Percentiles rank a stretch among this genome's conserved stretches.
phyloP scores from a whole-genome alignment of 2,113 vertebrate genomes.

The Saccopteryx bilineata region DNA sequence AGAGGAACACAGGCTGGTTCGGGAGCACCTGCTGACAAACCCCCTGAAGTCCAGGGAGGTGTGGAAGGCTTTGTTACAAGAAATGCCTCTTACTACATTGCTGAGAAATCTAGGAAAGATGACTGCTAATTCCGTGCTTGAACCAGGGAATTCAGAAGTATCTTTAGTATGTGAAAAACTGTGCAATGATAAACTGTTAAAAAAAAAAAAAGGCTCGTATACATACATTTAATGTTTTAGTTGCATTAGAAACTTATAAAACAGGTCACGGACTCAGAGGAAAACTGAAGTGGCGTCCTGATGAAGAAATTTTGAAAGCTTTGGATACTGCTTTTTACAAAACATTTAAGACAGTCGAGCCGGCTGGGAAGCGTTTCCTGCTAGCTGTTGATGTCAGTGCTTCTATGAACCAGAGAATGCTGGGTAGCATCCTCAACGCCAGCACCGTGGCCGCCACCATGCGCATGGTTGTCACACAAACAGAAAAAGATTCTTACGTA shows the following conservation, averaged over 20 bases:
- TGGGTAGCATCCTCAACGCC: slow-evolving; percentile 92
- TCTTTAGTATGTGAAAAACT: slow-evolving; percentile 94
- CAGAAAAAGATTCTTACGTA: slow-evolving; percentile 91
- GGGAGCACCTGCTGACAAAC: slow-evolving; percentile 94
- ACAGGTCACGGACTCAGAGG: slow-evolving; percentile 93
- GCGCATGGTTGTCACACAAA: slow-evolving; percentile 93
- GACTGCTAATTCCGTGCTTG: slow-evolving; percentile 92
- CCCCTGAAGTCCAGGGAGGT: slow-evolving; percentile 95
- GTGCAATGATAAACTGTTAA: slow-evolving; percentile 91
- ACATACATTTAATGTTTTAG: slow-evolving; percentile 93
- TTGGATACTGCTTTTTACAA: slow-evolving; percentile 94
- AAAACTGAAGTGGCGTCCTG: slow-evolving; percentile 94
- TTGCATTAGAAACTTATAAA: slow-evolving; percentile 94
- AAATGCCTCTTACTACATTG: slow-evolving; percentile 94
- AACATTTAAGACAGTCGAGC: slow-evolving; percentile 93
- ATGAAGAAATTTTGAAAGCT: slow-evolving; percentile 92
- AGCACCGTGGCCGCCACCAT: slow-evolving; percentile 93
- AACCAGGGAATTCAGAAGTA: slow-evolving; percentile 91
- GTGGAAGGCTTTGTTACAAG: slow-evolving; percentile 95
- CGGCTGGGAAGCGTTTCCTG: slow-evolving; percentile 93
- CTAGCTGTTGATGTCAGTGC: slow-evolving; percentile 94
- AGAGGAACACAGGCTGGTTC: slow-evolving; percentile 94
- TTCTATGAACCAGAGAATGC: slow-evolving; percentile 90
- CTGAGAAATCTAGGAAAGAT: slow-evolving; percentile 94
- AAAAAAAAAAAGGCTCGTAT: slow-evolving; percentile 92